phyloP scores from a whole-genome alignment of 2,797 vertebrate genomes.

The Poecilia picta region DNA sequence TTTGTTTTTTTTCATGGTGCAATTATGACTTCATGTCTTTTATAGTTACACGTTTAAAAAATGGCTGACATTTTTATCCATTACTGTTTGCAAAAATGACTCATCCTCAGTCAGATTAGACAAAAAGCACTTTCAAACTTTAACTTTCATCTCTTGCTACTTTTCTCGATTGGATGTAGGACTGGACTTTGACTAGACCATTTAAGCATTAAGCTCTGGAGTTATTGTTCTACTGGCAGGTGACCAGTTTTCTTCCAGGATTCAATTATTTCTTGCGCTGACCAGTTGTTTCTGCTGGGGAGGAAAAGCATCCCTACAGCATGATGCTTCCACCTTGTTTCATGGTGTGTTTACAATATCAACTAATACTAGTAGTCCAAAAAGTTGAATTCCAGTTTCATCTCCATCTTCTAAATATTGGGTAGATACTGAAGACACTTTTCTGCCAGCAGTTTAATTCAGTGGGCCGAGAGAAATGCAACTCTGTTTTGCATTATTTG shows the following conservation, averaged over 20 bases:
- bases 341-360: neutral
- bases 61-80: neutral
- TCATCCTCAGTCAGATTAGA: neutral
- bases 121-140: neutral
- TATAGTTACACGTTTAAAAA: neutral
- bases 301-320: neutral
- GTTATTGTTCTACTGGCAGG: neutral
- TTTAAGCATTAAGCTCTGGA: neutral
- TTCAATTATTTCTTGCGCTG: neutral
- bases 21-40: neutral
- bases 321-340: neutral
- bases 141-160: neutral
- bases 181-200: neutral
- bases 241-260: neutral
- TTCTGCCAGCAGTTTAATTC: neutral
- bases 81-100: neutral
- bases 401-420: neutral
- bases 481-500: neutral
- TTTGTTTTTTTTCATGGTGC: neutral
- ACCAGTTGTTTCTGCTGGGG: neutral
- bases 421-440: neutral
- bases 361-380: neutral
- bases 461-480: neutral
- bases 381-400: neutral
- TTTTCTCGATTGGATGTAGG: neutral